phyloP scores from a whole-genome alignment of 2,113 vertebrate species.

The Synodontis membranacea region DNA sequence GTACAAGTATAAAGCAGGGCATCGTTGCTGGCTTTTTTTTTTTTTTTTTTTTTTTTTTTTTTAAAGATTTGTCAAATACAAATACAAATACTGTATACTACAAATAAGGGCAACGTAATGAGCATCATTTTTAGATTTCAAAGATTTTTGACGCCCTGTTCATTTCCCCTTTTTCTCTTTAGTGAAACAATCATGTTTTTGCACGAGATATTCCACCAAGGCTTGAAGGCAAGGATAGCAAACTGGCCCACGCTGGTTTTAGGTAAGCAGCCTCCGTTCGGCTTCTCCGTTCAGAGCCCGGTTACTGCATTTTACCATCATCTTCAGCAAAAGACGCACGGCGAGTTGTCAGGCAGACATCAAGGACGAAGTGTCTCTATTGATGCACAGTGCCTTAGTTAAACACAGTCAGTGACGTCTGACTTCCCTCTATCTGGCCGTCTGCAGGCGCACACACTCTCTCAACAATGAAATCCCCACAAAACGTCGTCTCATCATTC shows the following conservation, averaged over 20 bases:
- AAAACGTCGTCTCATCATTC: conserved; percentile 55
- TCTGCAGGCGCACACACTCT: conserved; percentile 31
- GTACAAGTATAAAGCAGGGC: neutral
- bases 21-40: too few species aligned
- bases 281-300: conserved; percentile 34
- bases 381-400: conserved; percentile 54
- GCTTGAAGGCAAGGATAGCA: conserved; percentile 94
- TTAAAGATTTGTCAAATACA: neutral
- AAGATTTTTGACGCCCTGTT: neutral
- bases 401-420: conserved; percentile 58
- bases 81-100: neutral
- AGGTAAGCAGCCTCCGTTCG: conserved; percentile 77
- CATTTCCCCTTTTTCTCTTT: conserved; percentile 41
- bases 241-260: conserved; percentile 98
- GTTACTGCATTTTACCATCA: conserved; percentile 33
- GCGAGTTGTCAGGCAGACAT: conserved; percentile 46
- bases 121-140: neutral
- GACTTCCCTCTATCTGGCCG: conserved; percentile 43
- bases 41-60: too few species aligned
- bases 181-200: conserved; percentile 99
- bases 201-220: conserved; percentile 99
- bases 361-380: conserved; percentile 56
- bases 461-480: conserved; percentile 62
- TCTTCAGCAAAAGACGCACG: conserved; percentile 20
- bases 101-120: neutral